These are phyloP conservation scores for Dicrurus megarhynchus DNA, from an alignment of 2,113 vertebrate species.

Conservation along the genomic window DNA sequence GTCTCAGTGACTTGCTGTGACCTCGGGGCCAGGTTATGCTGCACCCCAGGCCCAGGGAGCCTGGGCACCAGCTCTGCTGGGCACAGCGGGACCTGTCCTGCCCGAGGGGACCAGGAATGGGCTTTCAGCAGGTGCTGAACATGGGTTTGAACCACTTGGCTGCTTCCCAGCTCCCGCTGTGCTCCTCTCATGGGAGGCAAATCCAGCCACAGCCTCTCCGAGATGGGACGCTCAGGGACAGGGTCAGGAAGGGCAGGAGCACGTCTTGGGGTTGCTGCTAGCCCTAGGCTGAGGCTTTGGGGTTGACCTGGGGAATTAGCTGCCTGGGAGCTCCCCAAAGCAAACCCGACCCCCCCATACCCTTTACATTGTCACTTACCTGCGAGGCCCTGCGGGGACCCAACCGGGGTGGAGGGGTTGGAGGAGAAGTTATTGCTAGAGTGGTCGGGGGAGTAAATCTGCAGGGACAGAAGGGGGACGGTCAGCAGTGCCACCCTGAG, in stretches of 20 bases:
- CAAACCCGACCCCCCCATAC: not conserved
- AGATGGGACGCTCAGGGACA: fast-evolving
- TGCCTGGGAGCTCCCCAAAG: not conserved
- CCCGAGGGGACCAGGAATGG: fast-evolving
- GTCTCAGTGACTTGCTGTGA: fast-evolving
- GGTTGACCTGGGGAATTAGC: fast-evolving
- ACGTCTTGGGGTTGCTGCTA: not conserved
- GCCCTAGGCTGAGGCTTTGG: not conserved
- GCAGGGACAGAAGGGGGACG: not conserved
- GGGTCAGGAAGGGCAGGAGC: not conserved
- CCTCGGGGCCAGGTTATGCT: not conserved
- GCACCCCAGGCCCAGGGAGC: fast-evolving
- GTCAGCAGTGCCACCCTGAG: not conserved
- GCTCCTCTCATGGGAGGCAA: not conserved
- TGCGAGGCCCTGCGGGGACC: constrained; percentile 93
- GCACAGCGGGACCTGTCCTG: fast-evolving
- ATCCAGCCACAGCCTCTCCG: not conserved
- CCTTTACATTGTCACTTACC: constrained; percentile 65
- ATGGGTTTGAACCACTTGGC: not conserved
- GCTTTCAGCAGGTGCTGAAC: not conserved
- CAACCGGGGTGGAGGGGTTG: constrained; percentile 92
- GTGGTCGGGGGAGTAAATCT: constrained; percentile 99
- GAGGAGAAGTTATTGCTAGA: constrained; percentile 97
- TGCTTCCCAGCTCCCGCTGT: not conserved
- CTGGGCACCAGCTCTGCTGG: not conserved